Conservation (phyloP, 2,113 vertebrate genomes). For the Arvicanthis niloticus region DNA sequence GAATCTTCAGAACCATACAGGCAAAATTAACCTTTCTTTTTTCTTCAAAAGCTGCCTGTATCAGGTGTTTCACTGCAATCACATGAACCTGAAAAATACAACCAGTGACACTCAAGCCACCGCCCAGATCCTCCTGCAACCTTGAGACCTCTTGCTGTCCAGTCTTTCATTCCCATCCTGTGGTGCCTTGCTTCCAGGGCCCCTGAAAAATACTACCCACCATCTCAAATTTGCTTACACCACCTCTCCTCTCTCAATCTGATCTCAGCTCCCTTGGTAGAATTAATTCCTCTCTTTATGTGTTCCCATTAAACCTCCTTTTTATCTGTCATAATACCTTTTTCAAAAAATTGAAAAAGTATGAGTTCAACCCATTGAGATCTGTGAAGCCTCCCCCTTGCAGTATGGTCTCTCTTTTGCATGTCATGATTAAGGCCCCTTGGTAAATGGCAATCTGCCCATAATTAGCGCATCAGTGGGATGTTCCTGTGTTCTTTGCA, state of each 20-base stretch:
- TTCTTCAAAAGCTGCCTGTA: neutral
- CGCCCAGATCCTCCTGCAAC: neutral
- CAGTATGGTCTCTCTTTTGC: neutral
- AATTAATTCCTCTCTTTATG: neutral
- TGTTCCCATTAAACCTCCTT: neutral
- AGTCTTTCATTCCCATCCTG: neutral
- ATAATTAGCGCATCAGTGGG: neutral
- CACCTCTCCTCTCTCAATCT: neutral
- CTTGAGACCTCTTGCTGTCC: neutral
- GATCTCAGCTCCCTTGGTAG: neutral
- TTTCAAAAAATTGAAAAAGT: conserved; percentile 9
- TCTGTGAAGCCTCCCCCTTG: neutral
- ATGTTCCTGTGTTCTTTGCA: conserved; percentile 37
- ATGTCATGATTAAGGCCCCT: neutral
- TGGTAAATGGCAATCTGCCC: neutral
- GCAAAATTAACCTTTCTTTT: neutral
- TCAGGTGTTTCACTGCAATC: neutral
- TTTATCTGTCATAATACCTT: neutral
- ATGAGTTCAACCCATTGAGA: neutral
- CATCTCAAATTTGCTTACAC: conserved; percentile 6
- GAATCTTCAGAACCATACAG: neutral
- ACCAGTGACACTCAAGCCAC: neutral
- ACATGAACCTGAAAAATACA: neutral
- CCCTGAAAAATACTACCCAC: neutral
- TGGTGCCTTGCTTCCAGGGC: neutral